Percentiles rank a stretch among this genome's conserved stretches.
Conservation (phyloP, 2,888 invertebrate species). For the Nemurella pictetii region DNA sequence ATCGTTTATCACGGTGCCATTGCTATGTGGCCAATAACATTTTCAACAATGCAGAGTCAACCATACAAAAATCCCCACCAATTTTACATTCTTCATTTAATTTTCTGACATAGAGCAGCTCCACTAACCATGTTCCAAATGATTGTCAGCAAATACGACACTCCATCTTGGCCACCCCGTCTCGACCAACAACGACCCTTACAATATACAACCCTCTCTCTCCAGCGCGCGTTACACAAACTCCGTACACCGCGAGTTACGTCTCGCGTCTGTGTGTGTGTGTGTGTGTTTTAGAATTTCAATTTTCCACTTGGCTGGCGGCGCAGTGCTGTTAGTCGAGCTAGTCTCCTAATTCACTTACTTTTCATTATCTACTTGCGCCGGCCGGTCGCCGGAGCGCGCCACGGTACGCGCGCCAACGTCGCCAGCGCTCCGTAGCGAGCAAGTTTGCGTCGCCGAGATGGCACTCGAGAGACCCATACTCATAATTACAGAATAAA, state of each 20-base stretch:
- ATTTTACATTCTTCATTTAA: too few species aligned
- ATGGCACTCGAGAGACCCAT: constrained; percentile 41
- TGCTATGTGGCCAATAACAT: too few species aligned
- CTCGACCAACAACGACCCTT: too few species aligned
- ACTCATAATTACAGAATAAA: constrained; percentile 42
- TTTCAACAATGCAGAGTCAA: too few species aligned
- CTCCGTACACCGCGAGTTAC: background rate
- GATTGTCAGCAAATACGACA: too few species aligned
- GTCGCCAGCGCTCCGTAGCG: background rate
- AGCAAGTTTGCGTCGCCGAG: constrained; percentile 8
- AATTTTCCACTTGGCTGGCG: constrained; percentile 35
- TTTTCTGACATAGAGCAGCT: too few species aligned
- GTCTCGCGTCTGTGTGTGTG: background rate
- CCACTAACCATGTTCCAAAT: too few species aligned
- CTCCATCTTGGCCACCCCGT: too few species aligned
- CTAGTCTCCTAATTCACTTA: constrained; percentile 43
- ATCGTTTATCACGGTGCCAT: too few species aligned
- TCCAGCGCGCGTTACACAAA: too few species aligned
- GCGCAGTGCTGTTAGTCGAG: constrained; percentile 5
- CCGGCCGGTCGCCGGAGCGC: constrained; percentile 12
- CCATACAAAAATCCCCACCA: too few species aligned
- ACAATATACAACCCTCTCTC: too few species aligned
- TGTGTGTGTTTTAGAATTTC: constrained; percentile 36
- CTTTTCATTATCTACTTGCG: constrained; percentile 42
- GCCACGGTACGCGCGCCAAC: background rate